Percentiles rank a stretch among this genome's conserved stretches.
Conservation (phyloP, 2,888 invertebrate species). For the Peribatodes rhomboidaria region DNA sequence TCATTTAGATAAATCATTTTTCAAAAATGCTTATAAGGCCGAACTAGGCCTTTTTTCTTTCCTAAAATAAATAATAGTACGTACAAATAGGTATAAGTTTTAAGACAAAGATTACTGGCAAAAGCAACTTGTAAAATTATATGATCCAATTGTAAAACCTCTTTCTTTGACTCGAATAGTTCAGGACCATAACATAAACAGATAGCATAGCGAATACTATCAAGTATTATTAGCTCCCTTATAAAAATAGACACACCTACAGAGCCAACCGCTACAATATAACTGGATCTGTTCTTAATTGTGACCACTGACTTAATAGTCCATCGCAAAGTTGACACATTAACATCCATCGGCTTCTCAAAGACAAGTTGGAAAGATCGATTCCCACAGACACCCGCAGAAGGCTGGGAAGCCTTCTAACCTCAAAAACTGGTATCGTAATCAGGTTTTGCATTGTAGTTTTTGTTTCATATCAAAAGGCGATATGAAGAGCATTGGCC, state of each 20-base stretch:
- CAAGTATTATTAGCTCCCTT: not conserved
- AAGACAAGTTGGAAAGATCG: slow-evolving; percentile 9
- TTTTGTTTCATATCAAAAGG: slow-evolving; percentile 42
- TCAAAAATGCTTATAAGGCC: not conserved
- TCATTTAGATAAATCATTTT: not conserved
- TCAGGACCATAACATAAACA: too few species aligned
- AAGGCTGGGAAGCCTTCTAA: slow-evolving; percentile 12
- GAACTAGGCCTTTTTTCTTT: too few species aligned
- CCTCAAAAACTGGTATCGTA: slow-evolving; percentile 32
- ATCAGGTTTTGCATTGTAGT: slow-evolving; percentile 39
- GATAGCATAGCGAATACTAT: not conserved
- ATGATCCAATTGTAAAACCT: too few species aligned
- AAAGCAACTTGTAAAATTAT: too few species aligned
- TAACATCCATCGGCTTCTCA: slow-evolving; percentile 19
- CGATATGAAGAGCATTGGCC: slow-evolving; percentile 37
- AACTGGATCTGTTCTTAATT: not conserved
- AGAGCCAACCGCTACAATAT: not conserved
- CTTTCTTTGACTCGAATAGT: too few species aligned
- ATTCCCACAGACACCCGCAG: slow-evolving; percentile 24
- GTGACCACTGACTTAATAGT: not conserved
- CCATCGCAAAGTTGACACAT: slow-evolving; percentile 6
- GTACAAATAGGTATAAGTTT: too few species aligned
- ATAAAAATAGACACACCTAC: not conserved
- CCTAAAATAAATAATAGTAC: too few species aligned
- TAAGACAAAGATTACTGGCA: too few species aligned